Base-by-base conservation (phyloP, 2,797 vertebrate species). In the Crypturellus tataupa region DNA sequence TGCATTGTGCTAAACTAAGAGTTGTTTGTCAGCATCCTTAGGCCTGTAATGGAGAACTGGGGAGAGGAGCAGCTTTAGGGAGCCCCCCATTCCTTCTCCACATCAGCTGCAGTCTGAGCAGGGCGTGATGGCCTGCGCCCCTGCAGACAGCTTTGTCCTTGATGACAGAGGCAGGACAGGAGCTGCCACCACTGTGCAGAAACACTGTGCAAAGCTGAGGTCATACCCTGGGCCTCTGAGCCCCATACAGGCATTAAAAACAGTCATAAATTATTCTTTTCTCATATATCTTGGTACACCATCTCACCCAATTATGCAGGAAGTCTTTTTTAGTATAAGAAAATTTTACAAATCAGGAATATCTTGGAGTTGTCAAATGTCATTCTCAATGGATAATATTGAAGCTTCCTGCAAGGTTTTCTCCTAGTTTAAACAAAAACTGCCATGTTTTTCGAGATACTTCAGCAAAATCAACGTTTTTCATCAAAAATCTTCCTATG, bases 391-490 rank as follows among this genome's bases (percentile, higher is more conserved):
- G 39, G n/a, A 10, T n/a, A 10, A 65, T 27, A 80, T n/a, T 9
- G 4, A 89, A 93, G 70, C 24, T 79, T 15, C 46, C 46, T 4
- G 8, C 3, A 13, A 10, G 8, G 1, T 23, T 7, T 25, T 5
- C 9, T 14, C 8, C 13, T 51, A 4, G 0, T 35, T 86, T 69
- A 49, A 87, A 31, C 15, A 24, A 33, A 24, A 37, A 44, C 55
- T 2, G 58, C 12, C 8, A 1, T 63, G 8, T 51, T 86, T 89
- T 70, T 80, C 9, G 23, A 87, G 49, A 31, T 21, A 8, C 46
- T 89, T 68, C n/a, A 91, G 10, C 51, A 81, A 55, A 90, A 49
- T 56, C 59, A 37, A 21, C n/a, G 9, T 87, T 93, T 89, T 91
- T 69, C 71, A 29, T 56, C 10, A 60, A 29, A 75, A 72, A 11